Percentiles rank a stretch among this genome's conserved stretches.
phyloP scores from a whole-genome alignment of 2,113 vertebrate genomes.

The Vulpes lagopus region DNA sequence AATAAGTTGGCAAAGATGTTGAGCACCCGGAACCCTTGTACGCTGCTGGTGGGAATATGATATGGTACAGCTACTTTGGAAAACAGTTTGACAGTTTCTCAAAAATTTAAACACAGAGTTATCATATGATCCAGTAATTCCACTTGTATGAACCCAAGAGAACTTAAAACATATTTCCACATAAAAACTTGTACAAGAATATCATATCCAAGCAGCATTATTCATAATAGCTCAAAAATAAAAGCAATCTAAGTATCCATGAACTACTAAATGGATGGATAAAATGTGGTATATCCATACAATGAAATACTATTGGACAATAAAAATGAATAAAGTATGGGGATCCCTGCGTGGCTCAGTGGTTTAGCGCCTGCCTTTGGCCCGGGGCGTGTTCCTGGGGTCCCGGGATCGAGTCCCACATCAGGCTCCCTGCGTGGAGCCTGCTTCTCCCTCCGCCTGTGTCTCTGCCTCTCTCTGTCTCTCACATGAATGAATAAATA shows the following conservation, averaged over 20 bases:
- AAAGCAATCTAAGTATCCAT: constrained; percentile 13
- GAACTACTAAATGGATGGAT: background rate
- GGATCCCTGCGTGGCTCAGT: too few relatives aligned
- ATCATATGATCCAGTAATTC: background rate
- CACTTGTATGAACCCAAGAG: background rate
- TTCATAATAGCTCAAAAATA: background rate
- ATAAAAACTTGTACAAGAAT: background rate
- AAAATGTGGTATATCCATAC: background rate
- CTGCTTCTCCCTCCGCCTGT: too few relatives aligned
- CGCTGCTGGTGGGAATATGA: background rate
- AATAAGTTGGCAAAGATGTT: background rate
- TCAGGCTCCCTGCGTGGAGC: too few relatives aligned
- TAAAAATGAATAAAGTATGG: background rate
- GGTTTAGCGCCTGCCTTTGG: too few relatives aligned
- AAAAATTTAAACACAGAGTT: background rate
- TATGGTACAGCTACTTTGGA: background rate
- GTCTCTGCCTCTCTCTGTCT: too few relatives aligned
- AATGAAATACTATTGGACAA: background rate
- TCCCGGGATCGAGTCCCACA: too few relatives aligned
- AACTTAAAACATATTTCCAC: background rate
- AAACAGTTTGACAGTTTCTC: background rate
- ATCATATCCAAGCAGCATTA: constrained; percentile 15
- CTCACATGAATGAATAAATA: too few relatives aligned
- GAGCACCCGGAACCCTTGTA: background rate
- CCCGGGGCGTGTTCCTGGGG: too few relatives aligned